Evolutionary conservation across 2,888 invertebrate species (phyloP).

Genomic region (Nomada fabriciana): DNA sequence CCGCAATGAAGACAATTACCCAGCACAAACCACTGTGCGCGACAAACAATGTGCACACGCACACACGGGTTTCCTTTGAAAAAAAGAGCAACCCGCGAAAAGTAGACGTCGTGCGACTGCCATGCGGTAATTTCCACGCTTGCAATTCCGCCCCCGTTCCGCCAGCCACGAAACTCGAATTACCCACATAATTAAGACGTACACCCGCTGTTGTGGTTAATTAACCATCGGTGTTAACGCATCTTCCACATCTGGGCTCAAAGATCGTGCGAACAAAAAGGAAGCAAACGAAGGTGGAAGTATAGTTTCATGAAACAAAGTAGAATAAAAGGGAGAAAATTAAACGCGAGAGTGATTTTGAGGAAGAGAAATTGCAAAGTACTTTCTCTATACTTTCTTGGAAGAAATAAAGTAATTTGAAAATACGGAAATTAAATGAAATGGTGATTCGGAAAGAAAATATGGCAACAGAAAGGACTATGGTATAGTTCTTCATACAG

Average conservation of each 20-base stretch:
- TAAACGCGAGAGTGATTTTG: too few relatives aligned
- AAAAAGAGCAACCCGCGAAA: neutral
- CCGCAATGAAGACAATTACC: neutral
- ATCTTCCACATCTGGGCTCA: slow-evolving; percentile 1
- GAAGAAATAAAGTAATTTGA: too few relatives aligned
- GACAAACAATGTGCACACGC: neutral
- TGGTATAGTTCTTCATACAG: neutral
- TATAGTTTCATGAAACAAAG: neutral
- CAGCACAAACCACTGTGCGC: neutral
- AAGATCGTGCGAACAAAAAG: neutral
- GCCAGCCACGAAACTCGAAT: slow-evolving; percentile 11
- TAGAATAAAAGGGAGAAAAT: too few relatives aligned
- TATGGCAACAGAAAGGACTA: too few relatives aligned
- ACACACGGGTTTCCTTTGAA: neutral
- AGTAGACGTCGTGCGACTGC: neutral
- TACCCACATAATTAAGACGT: slow-evolving; percentile 37
- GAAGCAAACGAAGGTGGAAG: neutral
- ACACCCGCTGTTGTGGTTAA: slow-evolving; percentile 26
- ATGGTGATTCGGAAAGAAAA: neutral
- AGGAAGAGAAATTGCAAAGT: too few relatives aligned
- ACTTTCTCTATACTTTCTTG: too few relatives aligned
- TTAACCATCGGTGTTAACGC: slow-evolving; percentile 39
- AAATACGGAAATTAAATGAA: too few relatives aligned
- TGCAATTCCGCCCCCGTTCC: slow-evolving; percentile 1
- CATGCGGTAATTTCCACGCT: slow-evolving; percentile 20